Evolutionary conservation across 1,140 invertebrate species (phyloP).

Genomic region (silkworm (Bombyx mori)): ASM3026992v2 NC_085129.1:7139001-7139500

Average conservation of each 20-base stretch:
- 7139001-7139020: constrained; percentile 47
- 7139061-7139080: constrained; percentile 51
- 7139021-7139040: constrained; percentile 45
- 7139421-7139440: too few relatives aligned
- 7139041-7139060: constrained; percentile 48
- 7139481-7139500: too few relatives aligned
- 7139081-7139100: constrained; percentile 54
- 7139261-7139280: constrained; percentile 6
- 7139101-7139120: constrained; percentile 54
- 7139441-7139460: too few relatives aligned
- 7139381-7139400: too few relatives aligned
- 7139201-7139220: constrained; percentile 51
- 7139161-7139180: constrained; percentile 63
- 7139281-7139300: background rate
- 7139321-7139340: background rate
- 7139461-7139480: too few relatives aligned
- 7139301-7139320: background rate
- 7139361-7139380: too few relatives aligned
- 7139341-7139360: too few relatives aligned
- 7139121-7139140: constrained; percentile 67
- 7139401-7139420: too few relatives aligned
- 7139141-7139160: constrained; percentile 66
- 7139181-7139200: constrained; percentile 40
- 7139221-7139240: background rate
- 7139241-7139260: constrained; percentile 2